Percentiles rank a stretch among this genome's conserved stretches.
These are phyloP conservation scores for Buathra laborator DNA, from an alignment of 2,888 invertebrate species.

Conservation along the genomic window DNA sequence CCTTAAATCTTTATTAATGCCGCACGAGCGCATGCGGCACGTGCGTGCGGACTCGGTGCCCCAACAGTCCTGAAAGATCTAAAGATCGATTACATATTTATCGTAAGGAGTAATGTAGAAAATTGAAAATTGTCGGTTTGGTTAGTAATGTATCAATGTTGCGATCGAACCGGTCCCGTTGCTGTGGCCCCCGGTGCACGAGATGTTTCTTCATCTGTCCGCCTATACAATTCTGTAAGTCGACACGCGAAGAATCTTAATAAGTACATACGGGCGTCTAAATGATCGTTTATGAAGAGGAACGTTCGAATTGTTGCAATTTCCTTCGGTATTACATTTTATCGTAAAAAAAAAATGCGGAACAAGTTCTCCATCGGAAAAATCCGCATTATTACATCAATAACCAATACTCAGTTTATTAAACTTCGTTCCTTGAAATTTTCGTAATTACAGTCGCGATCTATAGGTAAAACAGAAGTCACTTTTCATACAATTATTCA, in stretches of 20 bases:
- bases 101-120: not conserved
- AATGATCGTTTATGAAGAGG: slow-evolving; percentile 34
- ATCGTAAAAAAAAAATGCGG: too few species aligned
- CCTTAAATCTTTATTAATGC: not conserved
- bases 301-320: slow-evolving; percentile 54
- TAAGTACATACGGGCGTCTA: slow-evolving; percentile 11
- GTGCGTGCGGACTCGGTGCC: too few species aligned
- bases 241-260: slow-evolving; percentile 52
- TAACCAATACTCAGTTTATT: too few species aligned
- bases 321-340: too few species aligned
- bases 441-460: too few species aligned
- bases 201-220: slow-evolving; percentile 54
- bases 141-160: not conserved
- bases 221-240: slow-evolving; percentile 47
- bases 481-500: too few species aligned
- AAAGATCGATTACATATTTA: not conserved
- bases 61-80: not conserved
- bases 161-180: slow-evolving; percentile 50
- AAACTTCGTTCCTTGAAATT: too few species aligned
- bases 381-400: too few species aligned
- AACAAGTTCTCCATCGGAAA: too few species aligned
- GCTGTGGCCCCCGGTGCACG: slow-evolving; percentile 1
- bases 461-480: too few species aligned
- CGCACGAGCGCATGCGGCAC: not conserved
- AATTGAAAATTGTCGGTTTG: slow-evolving; percentile 27